phyloP scores from a whole-genome alignment of 2,888 invertebrate genomes.

The Drosophila kanekoi region DNA sequence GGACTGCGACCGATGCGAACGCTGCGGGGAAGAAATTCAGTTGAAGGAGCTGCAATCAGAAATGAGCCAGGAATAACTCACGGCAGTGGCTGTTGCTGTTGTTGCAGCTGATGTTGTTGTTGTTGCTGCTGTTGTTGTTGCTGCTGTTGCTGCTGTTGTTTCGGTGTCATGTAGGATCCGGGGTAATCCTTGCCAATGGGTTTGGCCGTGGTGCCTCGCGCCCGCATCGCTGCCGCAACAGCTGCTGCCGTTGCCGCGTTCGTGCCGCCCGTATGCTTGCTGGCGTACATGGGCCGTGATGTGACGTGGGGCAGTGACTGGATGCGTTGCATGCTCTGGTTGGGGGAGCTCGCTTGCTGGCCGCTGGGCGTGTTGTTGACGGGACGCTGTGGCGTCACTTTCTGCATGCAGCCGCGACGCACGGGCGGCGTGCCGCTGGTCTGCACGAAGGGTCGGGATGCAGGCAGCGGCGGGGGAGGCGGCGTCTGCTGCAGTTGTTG shows the following conservation, averaged over 20 bases:
- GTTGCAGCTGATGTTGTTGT: slow-evolving; percentile 60
- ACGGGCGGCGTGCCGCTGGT: slow-evolving; percentile 66
- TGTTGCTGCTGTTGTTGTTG: slow-evolving; percentile 58
- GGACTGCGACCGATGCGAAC: slow-evolving; percentile 54
- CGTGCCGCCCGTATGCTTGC: slow-evolving; percentile 49
- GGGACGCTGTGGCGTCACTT: slow-evolving; percentile 86
- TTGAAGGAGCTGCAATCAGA: background rate
- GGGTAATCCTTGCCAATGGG: slow-evolving; percentile 11
- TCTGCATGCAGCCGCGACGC: slow-evolving; percentile 83
- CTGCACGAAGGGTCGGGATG: slow-evolving; percentile 6
- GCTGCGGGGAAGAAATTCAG: slow-evolving; percentile 15
- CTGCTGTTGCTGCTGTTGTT: slow-evolving; percentile 49
- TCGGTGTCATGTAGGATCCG: slow-evolving; percentile 29
- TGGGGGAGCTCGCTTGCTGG: slow-evolving; percentile 10
- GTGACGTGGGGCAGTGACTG: slow-evolving; percentile 1
- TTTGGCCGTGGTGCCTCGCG: slow-evolving; percentile 28
- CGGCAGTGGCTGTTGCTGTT: slow-evolving; percentile 53
- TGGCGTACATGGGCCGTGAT: slow-evolving; percentile 25
- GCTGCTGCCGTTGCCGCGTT: slow-evolving; percentile 22
- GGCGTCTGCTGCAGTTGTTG: slow-evolving; percentile 16
- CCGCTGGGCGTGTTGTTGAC: slow-evolving; percentile 53
- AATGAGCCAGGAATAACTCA: slow-evolving; percentile 44
- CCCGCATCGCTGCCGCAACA: slow-evolving; percentile 36
- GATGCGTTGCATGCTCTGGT: slow-evolving; percentile 44
- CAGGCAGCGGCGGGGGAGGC: background rate